phyloP scores from a whole-genome alignment of 2,797 vertebrate species.

The Sparidentex hasta region DNA sequence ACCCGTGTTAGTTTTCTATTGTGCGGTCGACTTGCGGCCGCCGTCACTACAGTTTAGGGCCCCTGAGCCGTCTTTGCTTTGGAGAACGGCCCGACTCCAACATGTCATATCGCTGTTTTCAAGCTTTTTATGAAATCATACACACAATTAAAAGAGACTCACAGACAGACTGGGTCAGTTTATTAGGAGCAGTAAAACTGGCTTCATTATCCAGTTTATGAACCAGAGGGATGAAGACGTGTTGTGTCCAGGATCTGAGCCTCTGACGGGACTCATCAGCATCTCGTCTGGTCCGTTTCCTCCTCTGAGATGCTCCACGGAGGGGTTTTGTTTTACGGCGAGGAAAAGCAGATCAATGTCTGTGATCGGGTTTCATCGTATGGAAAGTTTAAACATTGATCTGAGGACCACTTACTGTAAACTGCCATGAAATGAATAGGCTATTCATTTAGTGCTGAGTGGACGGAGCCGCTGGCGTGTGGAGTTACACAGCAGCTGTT shows the following conservation, averaged over 20 bases:
- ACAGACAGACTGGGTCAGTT: slow-evolving; percentile 46
- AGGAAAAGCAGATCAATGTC: slow-evolving; percentile 63
- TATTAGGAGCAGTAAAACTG: slow-evolving; percentile 40
- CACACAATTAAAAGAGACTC: slow-evolving; percentile 24
- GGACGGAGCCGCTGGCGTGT: slow-evolving; percentile 14
- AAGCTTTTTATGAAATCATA: slow-evolving; percentile 57
- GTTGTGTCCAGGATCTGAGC: not conserved
- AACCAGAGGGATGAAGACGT: not conserved
- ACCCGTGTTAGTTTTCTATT: slow-evolving; percentile 55
- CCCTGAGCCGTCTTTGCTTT: slow-evolving; percentile 33
- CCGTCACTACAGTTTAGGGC: slow-evolving; percentile 44
- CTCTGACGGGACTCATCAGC: not conserved
- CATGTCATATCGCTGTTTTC: slow-evolving; percentile 42
- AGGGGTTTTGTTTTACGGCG: slow-evolving; percentile 39
- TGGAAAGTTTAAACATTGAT: slow-evolving; percentile 71
- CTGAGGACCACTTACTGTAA: slow-evolving; percentile 73
- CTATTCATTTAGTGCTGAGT: slow-evolving; percentile 65
- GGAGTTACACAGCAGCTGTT: slow-evolving; percentile 15
- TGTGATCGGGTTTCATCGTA: slow-evolving; percentile 66
- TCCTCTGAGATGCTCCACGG: not conserved
- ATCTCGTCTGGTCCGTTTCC: slow-evolving; percentile 11
- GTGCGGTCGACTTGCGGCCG: slow-evolving; percentile 47
- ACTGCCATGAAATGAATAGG: slow-evolving; percentile 69
- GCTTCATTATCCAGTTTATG: slow-evolving; percentile 33
- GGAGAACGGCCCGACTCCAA: slow-evolving; percentile 9